Evolutionary conservation across 2,888 invertebrate genomes (phyloP).

Genomic region (Sipha maydis): DNA sequence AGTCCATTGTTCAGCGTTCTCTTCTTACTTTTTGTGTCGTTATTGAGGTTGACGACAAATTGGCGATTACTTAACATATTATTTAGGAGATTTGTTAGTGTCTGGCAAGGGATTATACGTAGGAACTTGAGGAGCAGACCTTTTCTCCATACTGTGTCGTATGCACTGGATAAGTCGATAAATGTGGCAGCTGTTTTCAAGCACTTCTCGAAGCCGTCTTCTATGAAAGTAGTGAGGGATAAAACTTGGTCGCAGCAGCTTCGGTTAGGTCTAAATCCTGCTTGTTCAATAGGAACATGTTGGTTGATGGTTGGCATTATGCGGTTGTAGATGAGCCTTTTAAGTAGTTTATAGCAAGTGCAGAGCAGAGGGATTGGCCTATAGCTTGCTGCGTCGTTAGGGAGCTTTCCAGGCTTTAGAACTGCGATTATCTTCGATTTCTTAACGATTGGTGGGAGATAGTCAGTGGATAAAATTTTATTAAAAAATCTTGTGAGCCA

Average conservation of each 20-base stretch:
- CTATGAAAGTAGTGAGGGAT: conserved; percentile 54
- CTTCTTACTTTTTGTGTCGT: neutral
- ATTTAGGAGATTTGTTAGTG: neutral
- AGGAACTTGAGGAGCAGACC: conserved; percentile 46
- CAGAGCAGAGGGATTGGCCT: neutral
- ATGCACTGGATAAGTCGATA: too few species aligned
- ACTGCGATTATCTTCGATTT: neutral
- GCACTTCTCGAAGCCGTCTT: conserved; percentile 59
- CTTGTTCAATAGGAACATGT: conserved; percentile 48
- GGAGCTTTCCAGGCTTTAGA: too few species aligned
- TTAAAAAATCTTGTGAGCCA: neutral
- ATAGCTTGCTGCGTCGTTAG: conserved; percentile 2
- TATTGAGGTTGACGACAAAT: neutral
- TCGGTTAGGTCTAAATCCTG: conserved; percentile 59
- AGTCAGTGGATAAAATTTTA: too few species aligned
- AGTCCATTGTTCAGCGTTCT: too few species aligned
- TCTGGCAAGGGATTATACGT: conserved; percentile 37
- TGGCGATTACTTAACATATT: neutral
- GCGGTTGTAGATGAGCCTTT: conserved; percentile 9
- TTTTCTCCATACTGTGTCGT: too few species aligned
- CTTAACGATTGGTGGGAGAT: too few species aligned
- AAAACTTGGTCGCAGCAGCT: conserved; percentile 62
- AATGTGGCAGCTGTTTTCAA: too few species aligned
- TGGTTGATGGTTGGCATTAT: neutral
- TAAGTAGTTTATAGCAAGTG: neutral